Conservation (phyloP, 1,140 invertebrate genomes). For the Ceratoteleas bidentatus region DNA sequence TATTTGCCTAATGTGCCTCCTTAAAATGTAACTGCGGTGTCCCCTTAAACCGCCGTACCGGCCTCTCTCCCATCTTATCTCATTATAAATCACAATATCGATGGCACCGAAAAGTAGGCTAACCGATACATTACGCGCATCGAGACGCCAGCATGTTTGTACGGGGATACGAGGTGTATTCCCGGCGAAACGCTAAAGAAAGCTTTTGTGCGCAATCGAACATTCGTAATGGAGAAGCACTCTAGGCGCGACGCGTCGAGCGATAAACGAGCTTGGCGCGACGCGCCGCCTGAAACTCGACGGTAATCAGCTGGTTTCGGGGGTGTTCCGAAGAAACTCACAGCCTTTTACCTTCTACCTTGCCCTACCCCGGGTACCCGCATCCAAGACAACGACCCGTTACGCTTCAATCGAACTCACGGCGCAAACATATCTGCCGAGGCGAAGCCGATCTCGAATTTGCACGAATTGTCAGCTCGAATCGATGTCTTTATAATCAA, state of each 20-base stretch:
- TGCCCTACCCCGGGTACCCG: conserved; percentile 76
- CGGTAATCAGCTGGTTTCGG: conserved; percentile 73
- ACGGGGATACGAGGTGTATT: conserved; percentile 5
- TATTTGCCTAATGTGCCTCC: too few species aligned
- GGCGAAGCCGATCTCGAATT: conserved; percentile 73
- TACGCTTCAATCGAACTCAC: conserved; percentile 79
- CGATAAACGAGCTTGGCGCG: conserved; percentile 20
- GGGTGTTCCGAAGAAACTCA: conserved; percentile 72
- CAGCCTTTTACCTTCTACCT: conserved; percentile 69
- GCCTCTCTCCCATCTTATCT: too few species aligned
- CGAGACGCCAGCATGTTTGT: conserved; percentile 22
- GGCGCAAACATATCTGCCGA: conserved; percentile 77
- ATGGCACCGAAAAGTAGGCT: background rate
- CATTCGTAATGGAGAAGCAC: conserved; percentile 18
- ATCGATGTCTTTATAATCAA: conserved; percentile 58
- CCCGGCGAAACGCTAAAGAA: conserved; percentile 6
- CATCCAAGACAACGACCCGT: conserved; percentile 81
- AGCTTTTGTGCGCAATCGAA: conserved; percentile 29
- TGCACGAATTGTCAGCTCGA: conserved; percentile 59
- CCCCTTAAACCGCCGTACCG: too few species aligned
- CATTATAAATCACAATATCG: background rate
- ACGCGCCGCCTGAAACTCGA: conserved; percentile 48
- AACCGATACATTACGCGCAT: conserved; percentile 5
- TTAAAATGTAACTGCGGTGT: too few species aligned
- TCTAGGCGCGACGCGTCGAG: conserved; percentile 21